Evolutionary conservation across 2,797 vertebrate genomes (phyloP).

Genomic region (Cheirogaleus major): DNA sequence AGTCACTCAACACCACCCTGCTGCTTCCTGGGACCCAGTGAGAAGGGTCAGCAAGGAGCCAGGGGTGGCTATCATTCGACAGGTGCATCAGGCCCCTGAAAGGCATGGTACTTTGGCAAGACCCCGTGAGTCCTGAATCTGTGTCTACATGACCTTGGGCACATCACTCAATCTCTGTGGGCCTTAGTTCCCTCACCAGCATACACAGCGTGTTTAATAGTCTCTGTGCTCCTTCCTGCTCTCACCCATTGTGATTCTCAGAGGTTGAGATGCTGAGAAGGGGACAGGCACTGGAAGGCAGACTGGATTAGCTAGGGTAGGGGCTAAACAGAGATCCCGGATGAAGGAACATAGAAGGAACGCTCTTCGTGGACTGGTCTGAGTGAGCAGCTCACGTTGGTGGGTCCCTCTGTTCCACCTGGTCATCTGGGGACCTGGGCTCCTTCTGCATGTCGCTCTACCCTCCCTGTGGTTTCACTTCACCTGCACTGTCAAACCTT

Average conservation of each 20-base stretch:
- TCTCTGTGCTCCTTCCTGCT: not conserved
- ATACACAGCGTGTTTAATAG: not conserved
- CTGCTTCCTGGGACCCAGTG: not conserved
- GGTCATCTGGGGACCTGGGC: too few species aligned
- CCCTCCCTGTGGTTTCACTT: not conserved
- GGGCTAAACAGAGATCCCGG: not conserved
- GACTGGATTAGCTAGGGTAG: not conserved
- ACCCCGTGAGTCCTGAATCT: not conserved
- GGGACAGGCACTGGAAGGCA: not conserved
- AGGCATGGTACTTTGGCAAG: not conserved
- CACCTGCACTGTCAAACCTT: not conserved
- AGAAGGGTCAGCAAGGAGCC: not conserved
- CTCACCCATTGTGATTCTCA: not conserved
- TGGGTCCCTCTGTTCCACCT: not conserved
- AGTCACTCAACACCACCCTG: constrained; percentile 66
- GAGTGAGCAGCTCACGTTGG: not conserved
- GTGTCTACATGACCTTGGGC: not conserved
- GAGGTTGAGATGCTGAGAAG: not conserved
- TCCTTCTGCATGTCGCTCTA: not conserved
- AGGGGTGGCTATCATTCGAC: not conserved
- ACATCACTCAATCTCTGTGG: not conserved
- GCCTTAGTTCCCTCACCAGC: not conserved
- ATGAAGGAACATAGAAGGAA: not conserved
- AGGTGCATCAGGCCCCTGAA: not conserved
- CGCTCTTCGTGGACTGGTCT: not conserved